Evolutionary conservation across 1,140 invertebrate genomes (phyloP).

Genomic region (Panonychus citri): DNA sequence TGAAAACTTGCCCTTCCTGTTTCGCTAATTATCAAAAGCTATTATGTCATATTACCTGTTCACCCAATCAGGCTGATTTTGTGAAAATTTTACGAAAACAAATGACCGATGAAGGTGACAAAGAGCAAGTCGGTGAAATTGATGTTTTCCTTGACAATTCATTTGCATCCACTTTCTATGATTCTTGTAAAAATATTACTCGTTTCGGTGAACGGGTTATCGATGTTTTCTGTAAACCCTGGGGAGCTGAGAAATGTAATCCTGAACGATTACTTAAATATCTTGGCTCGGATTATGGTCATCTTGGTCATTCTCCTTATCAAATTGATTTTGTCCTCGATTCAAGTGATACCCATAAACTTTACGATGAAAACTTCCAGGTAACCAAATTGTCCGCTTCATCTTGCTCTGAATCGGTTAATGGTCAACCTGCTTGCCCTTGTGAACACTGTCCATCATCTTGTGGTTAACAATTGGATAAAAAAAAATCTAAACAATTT

Average conservation of each 20-base stretch:
- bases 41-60: constrained; percentile 62
- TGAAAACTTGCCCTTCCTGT: constrained; percentile 47
- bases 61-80: constrained; percentile 45
- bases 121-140: neutral
- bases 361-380: neutral
- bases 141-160: neutral
- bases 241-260: neutral
- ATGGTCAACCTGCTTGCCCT: neutral
- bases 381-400: neutral
- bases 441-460: neutral
- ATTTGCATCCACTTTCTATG: neutral
- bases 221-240: constrained; percentile 2
- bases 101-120: neutral
- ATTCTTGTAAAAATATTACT: neutral
- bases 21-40: constrained; percentile 51
- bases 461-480: neutral
- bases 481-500: too few species aligned
- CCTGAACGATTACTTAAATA: neutral
- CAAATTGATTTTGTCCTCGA: neutral
- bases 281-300: neutral
- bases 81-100: constrained; percentile 29
- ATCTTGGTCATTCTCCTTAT: neutral
- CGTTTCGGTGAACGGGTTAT: neutral
- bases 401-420: neutral
- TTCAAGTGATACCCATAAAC: neutral